Evolutionary conservation across 2,888 invertebrate species (phyloP), one percentile per base, ranked within the genome.

Genomic region (Brachyopa scutellaris): DNA sequence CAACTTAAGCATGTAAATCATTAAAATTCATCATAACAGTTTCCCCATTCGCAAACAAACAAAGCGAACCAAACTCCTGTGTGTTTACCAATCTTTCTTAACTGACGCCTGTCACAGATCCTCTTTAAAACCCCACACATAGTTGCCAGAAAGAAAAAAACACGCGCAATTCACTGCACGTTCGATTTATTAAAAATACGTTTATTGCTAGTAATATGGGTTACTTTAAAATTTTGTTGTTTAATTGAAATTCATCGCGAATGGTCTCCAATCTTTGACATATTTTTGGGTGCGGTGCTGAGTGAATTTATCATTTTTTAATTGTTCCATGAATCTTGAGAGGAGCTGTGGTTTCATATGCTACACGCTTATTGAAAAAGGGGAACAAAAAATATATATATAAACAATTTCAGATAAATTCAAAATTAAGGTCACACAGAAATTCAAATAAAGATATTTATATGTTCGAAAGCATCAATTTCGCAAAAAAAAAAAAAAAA

Each of bases 191-290:
- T 82, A 77, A 77, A 77, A 66, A 82, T 72, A 61, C 82, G 77
- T 77, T 82, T 77, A 82, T 70, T 72, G 47, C 72, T 61, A 36
- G 61, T 66, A 72, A 79, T 77, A 77, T 82, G 77, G 77, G 82
- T 82, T 77, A 82, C 77, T 53, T 72, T 19, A 7, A 59, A 49
- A 45, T 57, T 47, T 59, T 31, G 42, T 31, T 4, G 19, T 47
- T 53, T 55, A 66, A 82, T 82, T 82, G 77, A 77, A 66, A 82
- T 82, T 82, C 82, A 82, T 76, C 70, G 66, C 61, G 61, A 61
- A 67, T 78, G 74, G 78, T n/a, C n/a, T n/a, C 67, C 84, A 85
- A 84, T 85, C 85, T 85, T 84, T 85, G 85, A 85, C 85, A 85
- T 59, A 77, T 85, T 84, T 85, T 38, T 84, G 85, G 85, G 85